Conservation (phyloP, 2,797 vertebrate species). For the Holocentrus rufus region DNA sequence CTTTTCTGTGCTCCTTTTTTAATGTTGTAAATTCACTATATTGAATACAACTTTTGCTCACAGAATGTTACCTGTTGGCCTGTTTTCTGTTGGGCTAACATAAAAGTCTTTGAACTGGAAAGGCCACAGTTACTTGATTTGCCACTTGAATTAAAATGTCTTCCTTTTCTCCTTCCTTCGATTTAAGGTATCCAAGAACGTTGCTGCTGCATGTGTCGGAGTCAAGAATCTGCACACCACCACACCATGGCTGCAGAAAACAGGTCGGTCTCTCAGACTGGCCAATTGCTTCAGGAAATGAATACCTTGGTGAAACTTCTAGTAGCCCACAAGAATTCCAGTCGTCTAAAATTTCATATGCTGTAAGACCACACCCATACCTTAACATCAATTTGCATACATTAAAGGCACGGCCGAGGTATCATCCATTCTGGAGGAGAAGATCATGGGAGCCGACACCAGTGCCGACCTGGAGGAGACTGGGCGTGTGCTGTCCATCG, state of each 20-base stretch:
- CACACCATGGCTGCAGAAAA: conserved; percentile 86
- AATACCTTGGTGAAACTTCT: not conserved
- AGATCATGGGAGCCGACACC: conserved; percentile 93
- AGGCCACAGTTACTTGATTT: not conserved
- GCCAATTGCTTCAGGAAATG: not conserved
- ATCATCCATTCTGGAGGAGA: conserved; percentile 95
- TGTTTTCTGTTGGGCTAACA: too few species aligned
- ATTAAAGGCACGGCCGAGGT: conserved; percentile 89
- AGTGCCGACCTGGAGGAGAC: conserved; percentile 94
- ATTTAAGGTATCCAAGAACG: conserved; percentile 88
- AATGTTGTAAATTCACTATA: too few species aligned
- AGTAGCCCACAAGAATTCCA: not conserved
- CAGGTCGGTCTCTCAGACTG: conserved; percentile 78
- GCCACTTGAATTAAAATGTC: not conserved
- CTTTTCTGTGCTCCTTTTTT: too few species aligned
- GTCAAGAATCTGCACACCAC: conserved; percentile 88
- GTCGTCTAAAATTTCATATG: not conserved
- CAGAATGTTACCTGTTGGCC: not conserved
- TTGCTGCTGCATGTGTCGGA: conserved; percentile 89
- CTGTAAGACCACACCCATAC: not conserved
- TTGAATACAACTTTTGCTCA: too few species aligned
- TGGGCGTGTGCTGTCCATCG: conserved; percentile 95
- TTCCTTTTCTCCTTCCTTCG: not conserved
- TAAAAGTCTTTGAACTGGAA: not conserved
- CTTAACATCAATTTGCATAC: not conserved